Conservation (phyloP, 2,113 vertebrate genomes). For the Atherinomorus stipes region DNA sequence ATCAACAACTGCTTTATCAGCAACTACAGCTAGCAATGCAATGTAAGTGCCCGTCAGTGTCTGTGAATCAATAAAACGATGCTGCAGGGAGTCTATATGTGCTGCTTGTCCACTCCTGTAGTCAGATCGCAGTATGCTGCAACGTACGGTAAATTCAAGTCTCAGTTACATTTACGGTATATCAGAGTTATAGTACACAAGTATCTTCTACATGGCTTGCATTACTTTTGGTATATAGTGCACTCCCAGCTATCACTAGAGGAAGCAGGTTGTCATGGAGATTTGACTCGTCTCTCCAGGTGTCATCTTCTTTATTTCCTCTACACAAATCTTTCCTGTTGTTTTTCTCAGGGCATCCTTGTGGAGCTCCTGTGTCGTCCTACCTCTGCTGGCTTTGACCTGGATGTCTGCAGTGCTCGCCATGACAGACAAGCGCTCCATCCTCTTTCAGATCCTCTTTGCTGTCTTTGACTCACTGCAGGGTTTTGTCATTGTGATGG, state of each 20-base stretch:
- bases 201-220: background rate
- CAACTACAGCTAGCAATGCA: slow-evolving; percentile 99
- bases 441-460: slow-evolving; percentile 99
- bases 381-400: slow-evolving; percentile 96
- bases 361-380: slow-evolving; percentile 98
- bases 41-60: slow-evolving; percentile 92
- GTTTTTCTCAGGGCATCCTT: slow-evolving; percentile 91
- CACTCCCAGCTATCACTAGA: slow-evolving; percentile 3
- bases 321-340: slow-evolving; percentile 14
- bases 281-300: slow-evolving; percentile 17
- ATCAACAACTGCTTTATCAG: slow-evolving; percentile 99
- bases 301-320: slow-evolving; percentile 20
- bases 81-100: slow-evolving; percentile 57
- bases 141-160: slow-evolving; percentile 35
- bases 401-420: slow-evolving; percentile 99
- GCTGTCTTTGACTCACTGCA: slow-evolving; percentile 99
- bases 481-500: slow-evolving; percentile 99
- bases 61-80: slow-evolving; percentile 72
- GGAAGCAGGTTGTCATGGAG: slow-evolving; percentile 26
- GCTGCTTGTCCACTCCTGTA: slow-evolving; percentile 38
- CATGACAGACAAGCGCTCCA: slow-evolving; percentile 99
- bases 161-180: slow-evolving; percentile 8
- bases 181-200: background rate
- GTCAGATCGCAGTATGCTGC: slow-evolving; percentile 40
- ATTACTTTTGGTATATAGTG: background rate